Conservation (phyloP, 2,113 vertebrate species). For the Percina caprodes region DNA sequence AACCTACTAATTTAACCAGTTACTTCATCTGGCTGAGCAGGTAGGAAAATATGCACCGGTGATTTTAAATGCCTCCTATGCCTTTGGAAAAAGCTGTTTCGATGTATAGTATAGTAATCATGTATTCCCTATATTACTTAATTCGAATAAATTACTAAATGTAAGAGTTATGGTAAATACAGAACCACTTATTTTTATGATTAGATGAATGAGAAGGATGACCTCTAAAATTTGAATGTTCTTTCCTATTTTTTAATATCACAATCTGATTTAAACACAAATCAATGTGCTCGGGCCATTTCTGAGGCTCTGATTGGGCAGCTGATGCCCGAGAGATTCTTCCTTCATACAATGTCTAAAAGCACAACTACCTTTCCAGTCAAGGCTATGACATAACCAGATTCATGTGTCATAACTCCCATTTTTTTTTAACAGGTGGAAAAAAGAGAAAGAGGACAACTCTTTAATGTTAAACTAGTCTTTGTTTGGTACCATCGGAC, state of each 20-base stretch:
- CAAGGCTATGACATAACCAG: neutral
- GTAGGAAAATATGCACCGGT: neutral
- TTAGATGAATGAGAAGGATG: neutral
- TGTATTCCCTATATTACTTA: neutral
- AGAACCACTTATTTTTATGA: neutral
- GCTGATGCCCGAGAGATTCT: conserved; percentile 8
- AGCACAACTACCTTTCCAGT: conserved; percentile 1
- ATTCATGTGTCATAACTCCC: conserved; percentile 7
- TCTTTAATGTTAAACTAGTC: conserved; percentile 53
- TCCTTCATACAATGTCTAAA: neutral
- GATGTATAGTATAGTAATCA: neutral
- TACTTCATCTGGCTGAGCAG: neutral
- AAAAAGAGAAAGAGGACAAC: conserved; percentile 28
- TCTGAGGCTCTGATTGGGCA: neutral
- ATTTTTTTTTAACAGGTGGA: conserved; percentile 50
- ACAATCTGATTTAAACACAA: conserved; percentile 9
- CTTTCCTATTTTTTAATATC: neutral
- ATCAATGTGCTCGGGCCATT: conserved; percentile 13
- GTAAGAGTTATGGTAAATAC: neutral
- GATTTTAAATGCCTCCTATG: neutral
- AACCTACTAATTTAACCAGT: neutral
- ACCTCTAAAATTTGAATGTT: neutral
- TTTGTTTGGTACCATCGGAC: conserved; percentile 55
- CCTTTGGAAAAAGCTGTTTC: neutral
- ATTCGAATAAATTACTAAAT: neutral